These are phyloP conservation scores for Elysia chlorotica DNA, from an alignment of 1,140 invertebrate genomes.

Conservation along the genomic window DNA sequence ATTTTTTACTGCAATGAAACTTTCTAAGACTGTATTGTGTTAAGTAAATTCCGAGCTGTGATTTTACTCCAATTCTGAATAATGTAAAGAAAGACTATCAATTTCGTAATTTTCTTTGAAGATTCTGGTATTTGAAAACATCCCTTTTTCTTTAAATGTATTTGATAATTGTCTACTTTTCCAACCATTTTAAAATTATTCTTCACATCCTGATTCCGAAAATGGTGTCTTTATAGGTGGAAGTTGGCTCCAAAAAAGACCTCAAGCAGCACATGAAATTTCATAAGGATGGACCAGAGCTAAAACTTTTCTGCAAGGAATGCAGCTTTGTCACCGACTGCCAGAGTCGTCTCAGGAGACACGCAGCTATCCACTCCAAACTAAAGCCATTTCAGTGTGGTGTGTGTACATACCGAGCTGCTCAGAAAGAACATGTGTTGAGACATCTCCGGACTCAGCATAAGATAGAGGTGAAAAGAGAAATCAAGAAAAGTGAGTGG, in stretches of 20 bases:
- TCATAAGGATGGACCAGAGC: slow-evolving; percentile 55
- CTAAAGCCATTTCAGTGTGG: slow-evolving; percentile 57
- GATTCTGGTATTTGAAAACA: no score
- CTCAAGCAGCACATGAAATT: slow-evolving; percentile 59
- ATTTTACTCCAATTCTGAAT: no score
- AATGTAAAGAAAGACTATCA: no score
- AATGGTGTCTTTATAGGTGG: no score
- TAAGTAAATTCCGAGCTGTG: no score
- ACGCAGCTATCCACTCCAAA: slow-evolving; percentile 55
- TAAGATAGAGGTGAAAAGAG: slow-evolving; percentile 39
- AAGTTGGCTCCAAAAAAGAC: slow-evolving; percentile 49
- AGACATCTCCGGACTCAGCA: slow-evolving; percentile 55
- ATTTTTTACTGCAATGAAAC: no score
- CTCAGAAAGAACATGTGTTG: slow-evolving; percentile 58
- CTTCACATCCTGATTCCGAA: no score
- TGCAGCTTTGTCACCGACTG: slow-evolving; percentile 61
- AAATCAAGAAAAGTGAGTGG: slow-evolving; percentile 16
- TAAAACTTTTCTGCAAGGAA: slow-evolving; percentile 57
- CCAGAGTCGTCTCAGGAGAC: slow-evolving; percentile 54
- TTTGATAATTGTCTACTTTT: no score
- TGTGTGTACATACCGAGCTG: slow-evolving; percentile 51
- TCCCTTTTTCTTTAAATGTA: no score
- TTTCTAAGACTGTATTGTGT: no score
- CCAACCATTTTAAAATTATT: no score
- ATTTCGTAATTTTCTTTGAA: no score